A percentile compares a stretch with the other conserved stretches of the same genome.
phyloP scores from a whole-genome alignment of 2,797 vertebrate genomes.

The Alcedo atthis region DNA sequence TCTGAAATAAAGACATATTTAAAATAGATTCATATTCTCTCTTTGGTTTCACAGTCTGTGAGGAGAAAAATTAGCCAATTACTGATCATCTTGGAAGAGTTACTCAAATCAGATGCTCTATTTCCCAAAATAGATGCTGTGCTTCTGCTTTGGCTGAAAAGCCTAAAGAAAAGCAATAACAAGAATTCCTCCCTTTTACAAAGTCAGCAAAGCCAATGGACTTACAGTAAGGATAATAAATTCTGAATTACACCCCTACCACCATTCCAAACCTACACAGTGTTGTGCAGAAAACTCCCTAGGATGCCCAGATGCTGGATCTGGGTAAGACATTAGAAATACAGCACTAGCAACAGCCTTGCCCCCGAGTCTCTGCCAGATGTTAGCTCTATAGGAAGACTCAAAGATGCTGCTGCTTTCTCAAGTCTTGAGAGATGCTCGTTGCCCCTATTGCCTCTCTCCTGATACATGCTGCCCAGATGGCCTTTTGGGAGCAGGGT shows the following conservation, averaged over 20 bases:
- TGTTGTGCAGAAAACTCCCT: not conserved
- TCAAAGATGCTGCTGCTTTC: conserved; percentile 19
- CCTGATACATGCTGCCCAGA: conserved; percentile 71
- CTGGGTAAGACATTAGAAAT: not conserved
- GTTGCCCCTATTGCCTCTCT: not conserved
- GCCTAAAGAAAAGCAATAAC: not conserved
- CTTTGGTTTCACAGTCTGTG: not conserved
- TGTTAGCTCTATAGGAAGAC: conserved; percentile 54
- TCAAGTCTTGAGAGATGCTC: not conserved
- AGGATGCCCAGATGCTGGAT: not conserved
- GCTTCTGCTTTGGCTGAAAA: not conserved
- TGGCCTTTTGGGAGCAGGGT: conserved; percentile 76
- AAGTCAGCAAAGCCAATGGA: not conserved
- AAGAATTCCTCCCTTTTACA: not conserved
- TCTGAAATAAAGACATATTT: not conserved
- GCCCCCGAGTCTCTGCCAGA: conserved; percentile 56
- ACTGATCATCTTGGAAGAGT: not conserved
- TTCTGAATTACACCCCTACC: not conserved
- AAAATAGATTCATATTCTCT: not conserved
- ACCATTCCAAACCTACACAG: not conserved
- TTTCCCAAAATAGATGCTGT: not conserved
- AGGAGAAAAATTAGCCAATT: not conserved
- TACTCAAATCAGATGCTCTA: not conserved
- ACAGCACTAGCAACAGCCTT: not conserved
- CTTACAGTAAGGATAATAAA: not conserved